Percentiles rank a stretch among this genome's conserved stretches.
Conservation (phyloP, 1,140 invertebrate species). For the Drosophila insularis region DNA sequence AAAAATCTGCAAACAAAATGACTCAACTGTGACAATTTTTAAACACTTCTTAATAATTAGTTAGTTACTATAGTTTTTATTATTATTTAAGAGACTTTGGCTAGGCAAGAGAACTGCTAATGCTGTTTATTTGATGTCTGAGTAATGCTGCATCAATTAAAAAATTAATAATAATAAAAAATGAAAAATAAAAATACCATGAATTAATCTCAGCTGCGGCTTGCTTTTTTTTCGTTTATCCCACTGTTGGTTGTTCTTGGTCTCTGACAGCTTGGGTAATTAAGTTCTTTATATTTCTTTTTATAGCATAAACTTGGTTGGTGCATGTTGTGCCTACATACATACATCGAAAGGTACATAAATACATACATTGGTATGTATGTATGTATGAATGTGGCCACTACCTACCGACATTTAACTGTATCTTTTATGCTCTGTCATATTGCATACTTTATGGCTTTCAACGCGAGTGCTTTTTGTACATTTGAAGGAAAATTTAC, state of each 20-base stretch:
- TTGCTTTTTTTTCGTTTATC: neutral
- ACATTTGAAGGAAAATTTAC: slow-evolving; percentile 73
- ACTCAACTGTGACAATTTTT: too few species aligned
- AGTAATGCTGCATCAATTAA: too few species aligned
- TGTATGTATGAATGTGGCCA: too few species aligned
- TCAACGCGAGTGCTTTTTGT: slow-evolving; percentile 75
- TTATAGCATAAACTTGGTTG: neutral
- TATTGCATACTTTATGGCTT: slow-evolving; percentile 74
- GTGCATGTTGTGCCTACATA: slow-evolving; percentile 22
- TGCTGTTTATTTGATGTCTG: too few species aligned
- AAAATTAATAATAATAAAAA: too few species aligned
- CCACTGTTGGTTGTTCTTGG: neutral
- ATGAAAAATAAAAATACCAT: neutral
- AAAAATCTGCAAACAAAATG: too few species aligned
- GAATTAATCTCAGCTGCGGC: slow-evolving; percentile 1
- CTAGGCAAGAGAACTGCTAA: too few species aligned
- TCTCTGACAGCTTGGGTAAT: slow-evolving; percentile 40
- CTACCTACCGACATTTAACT: slow-evolving; percentile 10
- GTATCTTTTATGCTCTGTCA: slow-evolving; percentile 71
- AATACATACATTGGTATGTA: neutral
- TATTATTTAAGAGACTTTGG: too few species aligned
- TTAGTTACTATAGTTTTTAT: too few species aligned
- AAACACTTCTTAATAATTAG: too few species aligned
- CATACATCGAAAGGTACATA: neutral
- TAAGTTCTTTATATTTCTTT: slow-evolving; percentile 36